Conservation (phyloP, 2,797 vertebrate species). For the Cuculus canorus region DNA sequence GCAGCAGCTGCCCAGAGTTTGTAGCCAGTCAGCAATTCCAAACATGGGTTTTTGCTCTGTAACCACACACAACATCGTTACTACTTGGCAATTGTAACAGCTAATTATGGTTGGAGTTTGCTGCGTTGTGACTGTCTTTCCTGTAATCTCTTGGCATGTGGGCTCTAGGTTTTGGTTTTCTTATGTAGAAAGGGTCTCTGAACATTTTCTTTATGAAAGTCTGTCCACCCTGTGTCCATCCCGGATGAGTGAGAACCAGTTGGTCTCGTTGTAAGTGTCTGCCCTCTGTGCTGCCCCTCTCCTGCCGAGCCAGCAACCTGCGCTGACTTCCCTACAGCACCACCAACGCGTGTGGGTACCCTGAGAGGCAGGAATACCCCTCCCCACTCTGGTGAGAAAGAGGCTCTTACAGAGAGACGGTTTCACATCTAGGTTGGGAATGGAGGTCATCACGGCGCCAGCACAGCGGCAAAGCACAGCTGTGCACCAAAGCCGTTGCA, state of each 20-base stretch:
- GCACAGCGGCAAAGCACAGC: background rate
- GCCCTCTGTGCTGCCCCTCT: too few relatives aligned
- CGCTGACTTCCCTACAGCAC: background rate
- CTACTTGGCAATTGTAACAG: background rate
- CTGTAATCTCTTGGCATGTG: background rate
- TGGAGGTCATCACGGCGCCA: background rate
- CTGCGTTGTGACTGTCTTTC: background rate
- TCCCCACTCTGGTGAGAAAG: background rate
- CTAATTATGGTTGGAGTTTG: background rate
- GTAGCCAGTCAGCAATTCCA: background rate
- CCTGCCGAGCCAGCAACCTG: background rate
- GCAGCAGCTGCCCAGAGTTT: background rate
- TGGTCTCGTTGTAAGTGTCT: background rate
- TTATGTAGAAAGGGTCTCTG: background rate
- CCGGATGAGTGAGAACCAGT: background rate
- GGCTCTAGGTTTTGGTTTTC: background rate
- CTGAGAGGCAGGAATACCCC: too few relatives aligned
- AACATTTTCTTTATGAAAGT: background rate
- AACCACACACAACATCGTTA: background rate
- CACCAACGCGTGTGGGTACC: background rate
- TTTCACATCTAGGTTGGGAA: accelerated
- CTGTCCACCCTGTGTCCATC: accelerated
- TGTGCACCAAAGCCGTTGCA: background rate
- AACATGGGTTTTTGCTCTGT: background rate
- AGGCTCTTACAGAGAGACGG: too few relatives aligned